Base-by-base conservation (phyloP, 2,888 invertebrate genomes). In the Diachrysia chrysitis region DNA sequence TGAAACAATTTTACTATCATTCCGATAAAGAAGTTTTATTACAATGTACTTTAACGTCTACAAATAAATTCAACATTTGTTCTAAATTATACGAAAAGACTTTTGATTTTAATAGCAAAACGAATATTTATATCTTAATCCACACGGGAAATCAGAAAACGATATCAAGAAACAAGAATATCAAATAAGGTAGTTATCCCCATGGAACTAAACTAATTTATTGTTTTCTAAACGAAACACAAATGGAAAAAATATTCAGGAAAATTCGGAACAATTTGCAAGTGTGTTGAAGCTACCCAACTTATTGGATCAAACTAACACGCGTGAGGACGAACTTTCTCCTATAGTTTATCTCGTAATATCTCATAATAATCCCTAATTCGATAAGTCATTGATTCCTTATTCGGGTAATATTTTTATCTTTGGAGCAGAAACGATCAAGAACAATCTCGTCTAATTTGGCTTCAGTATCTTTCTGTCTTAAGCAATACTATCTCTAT, bases 341-440 rank as follows among this genome's bases (percentile, higher is more conserved):
- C 67, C 10, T 69, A 76, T 63, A 82, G 82, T 83, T 84, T 75
- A 79, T 78, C 73, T 73, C 66, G 76, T 82, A 75, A 83, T 79
- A 78, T 80, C 74, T 69, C 69, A 73, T 81, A 82, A 85, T 81
- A 79, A 83, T 79, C 69, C 74, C 66, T 85, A 81, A 85, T 85
- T 81, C 60, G 73, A 81, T 81, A 66, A 77, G 69, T 75, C 70
- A 73, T 79, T 65, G 65, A 71, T 76, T 64, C 69, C 60, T 53
- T 63, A 53, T 60, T 71, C 68, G 56, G 10, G 25, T 25, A 71
- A 78, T 77, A 74, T 69, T 69, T 75, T 63, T 54, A 58, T 73
- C 58, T 58, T 53, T 57, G 56, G 32, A 69, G 57, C 16, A 69
- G 53, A 65, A 58, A 63, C 56, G 61, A 74, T 69, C 69, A 63